phyloP scores from a whole-genome alignment of 2,888 invertebrate species.

The Mimachlamys varia region DNA sequence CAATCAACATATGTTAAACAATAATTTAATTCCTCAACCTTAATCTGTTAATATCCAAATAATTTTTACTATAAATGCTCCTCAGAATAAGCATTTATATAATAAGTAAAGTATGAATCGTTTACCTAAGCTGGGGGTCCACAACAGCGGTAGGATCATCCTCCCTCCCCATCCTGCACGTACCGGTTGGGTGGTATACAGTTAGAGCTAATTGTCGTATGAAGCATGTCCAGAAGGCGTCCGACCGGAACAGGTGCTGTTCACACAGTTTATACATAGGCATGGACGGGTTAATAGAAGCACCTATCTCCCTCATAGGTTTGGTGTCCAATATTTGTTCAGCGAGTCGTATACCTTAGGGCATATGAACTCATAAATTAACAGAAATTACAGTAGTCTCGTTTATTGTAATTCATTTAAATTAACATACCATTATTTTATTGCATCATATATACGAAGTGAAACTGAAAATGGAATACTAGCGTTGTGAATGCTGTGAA shows the following conservation, averaged over 20 bases:
- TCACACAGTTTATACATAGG: slow-evolving; percentile 62
- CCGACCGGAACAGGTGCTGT: slow-evolving; percentile 63
- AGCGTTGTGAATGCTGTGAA: too few relatives aligned
- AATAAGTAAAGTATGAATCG: background rate
- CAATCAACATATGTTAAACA: too few relatives aligned
- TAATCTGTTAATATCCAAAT: too few relatives aligned
- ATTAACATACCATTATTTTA: too few relatives aligned
- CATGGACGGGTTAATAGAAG: slow-evolving; percentile 50
- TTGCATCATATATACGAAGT: too few relatives aligned
- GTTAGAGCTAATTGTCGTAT: slow-evolving; percentile 79
- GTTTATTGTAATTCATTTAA: too few relatives aligned
- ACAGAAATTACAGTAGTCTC: background rate
- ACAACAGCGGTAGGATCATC: slow-evolving; percentile 85
- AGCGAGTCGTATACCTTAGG: slow-evolving; percentile 60
- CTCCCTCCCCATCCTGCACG: slow-evolving; percentile 86
- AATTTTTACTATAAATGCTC: too few relatives aligned
- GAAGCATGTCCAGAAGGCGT: slow-evolving; percentile 68
- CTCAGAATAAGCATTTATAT: background rate
- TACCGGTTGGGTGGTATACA: slow-evolving; percentile 90
- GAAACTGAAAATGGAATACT: too few relatives aligned
- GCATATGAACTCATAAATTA: background rate
- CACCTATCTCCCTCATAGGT: slow-evolving; percentile 61
- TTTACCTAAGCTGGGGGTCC: slow-evolving; percentile 82
- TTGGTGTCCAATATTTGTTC: slow-evolving; percentile 60
- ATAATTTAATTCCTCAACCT: too few relatives aligned